Evolutionary conservation across 2,113 vertebrate genomes (phyloP).

Genomic region (Periophthalmodon schlosseri): DNA sequence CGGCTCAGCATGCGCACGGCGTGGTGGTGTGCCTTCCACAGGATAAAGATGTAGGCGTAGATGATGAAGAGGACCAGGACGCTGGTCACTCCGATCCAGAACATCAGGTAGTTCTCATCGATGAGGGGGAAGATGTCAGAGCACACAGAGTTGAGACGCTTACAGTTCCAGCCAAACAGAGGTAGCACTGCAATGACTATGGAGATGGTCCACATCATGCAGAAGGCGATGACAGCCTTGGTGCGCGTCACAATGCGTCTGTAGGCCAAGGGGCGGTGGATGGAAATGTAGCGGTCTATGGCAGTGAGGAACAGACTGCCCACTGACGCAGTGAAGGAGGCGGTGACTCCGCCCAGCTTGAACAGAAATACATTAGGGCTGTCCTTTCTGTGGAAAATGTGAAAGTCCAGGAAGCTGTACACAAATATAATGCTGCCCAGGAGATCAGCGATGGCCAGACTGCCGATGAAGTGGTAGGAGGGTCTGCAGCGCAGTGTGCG

Average conservation of each 20-base stretch:
- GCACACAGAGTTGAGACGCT: constrained; percentile 90
- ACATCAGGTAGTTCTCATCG: constrained; percentile 96
- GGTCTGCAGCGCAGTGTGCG: constrained; percentile 94
- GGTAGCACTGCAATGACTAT: constrained; percentile 95
- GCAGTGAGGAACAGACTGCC: constrained; percentile 98
- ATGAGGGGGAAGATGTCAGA: constrained; percentile 98
- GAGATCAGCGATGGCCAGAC: constrained; percentile 94
- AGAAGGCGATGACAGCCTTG: constrained; percentile 97
- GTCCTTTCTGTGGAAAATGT: constrained; percentile 97
- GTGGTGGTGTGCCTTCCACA: constrained; percentile 98
- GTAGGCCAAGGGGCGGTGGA: constrained; percentile 94
- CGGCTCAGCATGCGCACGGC: constrained; percentile 96
- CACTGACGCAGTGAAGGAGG: constrained; percentile 95
- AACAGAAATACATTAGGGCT: constrained; percentile 95
- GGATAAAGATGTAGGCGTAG: constrained; percentile 98
- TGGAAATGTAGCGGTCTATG: constrained; percentile 98
- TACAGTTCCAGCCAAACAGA: constrained; percentile 99
- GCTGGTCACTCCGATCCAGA: constrained; percentile 97
- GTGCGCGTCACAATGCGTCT: constrained; percentile 96
- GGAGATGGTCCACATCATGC: constrained; percentile 97
- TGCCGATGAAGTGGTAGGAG: constrained; percentile 98
- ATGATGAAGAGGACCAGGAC: constrained; percentile 95
- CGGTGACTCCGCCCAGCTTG: constrained; percentile 96
- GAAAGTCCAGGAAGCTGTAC: constrained; percentile 99
- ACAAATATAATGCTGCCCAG: constrained; percentile 97